A percentile compares a stretch with the other conserved stretches of the same genome.
These are phyloP conservation scores for Ctenochaetus hawaiiensis DNA, from an alignment of 2,797 vertebrate genomes.

Conservation along the genomic window DNA sequence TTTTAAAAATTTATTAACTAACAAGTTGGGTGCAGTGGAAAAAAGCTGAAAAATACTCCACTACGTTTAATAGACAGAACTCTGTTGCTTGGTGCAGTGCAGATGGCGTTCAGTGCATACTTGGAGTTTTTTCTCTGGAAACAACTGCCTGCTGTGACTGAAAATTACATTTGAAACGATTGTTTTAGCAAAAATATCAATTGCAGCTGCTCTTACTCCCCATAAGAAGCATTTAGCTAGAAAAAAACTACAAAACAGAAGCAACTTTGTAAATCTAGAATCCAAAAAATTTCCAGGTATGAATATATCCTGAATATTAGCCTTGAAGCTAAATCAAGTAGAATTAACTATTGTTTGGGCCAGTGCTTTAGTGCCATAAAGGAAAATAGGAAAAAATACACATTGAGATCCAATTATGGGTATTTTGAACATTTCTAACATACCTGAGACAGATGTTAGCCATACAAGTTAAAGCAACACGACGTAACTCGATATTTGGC, in stretches of 20 bases:
- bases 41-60: too few species aligned
- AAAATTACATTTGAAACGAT: neutral
- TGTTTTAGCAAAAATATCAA: too few species aligned
- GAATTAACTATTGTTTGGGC: neutral
- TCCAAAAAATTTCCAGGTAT: neutral
- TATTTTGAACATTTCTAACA: neutral
- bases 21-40: too few species aligned
- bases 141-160: too few species aligned
- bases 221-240: neutral
- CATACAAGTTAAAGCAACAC: conserved; percentile 92
- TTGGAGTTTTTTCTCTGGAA: too few species aligned
- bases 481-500: conserved; percentile 88
- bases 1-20: neutral
- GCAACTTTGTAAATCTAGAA: neutral
- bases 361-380: neutral
- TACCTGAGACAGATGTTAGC: conserved; percentile 96
- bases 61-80: too few species aligned
- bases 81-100: too few species aligned
- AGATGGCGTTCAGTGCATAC: too few species aligned
- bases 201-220: too few species aligned
- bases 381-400: neutral
- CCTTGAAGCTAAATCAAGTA: neutral
- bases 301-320: neutral
- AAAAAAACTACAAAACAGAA: neutral
- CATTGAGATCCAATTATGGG: neutral